Evolutionary conservation across 2,888 invertebrate species (phyloP).

Genomic region (Clostera curtula): DNA sequence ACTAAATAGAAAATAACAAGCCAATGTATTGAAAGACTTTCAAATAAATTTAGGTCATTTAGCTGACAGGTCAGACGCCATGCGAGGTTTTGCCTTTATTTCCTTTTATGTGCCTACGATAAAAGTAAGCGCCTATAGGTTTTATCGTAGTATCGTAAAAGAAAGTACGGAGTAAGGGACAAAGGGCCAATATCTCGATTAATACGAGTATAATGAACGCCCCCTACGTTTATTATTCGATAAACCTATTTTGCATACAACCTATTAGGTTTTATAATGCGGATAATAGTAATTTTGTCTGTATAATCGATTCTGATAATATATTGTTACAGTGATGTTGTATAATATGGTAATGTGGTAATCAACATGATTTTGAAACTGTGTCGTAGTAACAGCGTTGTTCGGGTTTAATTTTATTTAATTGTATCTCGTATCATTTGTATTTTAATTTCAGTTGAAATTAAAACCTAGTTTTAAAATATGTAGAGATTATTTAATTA

Average conservation of each 20-base stretch:
- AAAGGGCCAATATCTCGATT: conserved; percentile 35
- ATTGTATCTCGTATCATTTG: no score
- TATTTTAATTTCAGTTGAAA: no score
- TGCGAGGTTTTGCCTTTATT: conserved; percentile 30
- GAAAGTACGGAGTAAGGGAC: conserved; percentile 35
- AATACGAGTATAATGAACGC: conserved; percentile 33
- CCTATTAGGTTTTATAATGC: not conserved
- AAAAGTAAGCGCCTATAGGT: conserved; percentile 29
- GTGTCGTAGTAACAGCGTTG: no score
- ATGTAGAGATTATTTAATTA: no score
- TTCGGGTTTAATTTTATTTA: no score
- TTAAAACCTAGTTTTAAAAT: no score
- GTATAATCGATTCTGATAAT: not conserved
- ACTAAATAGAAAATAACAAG: conserved; percentile 2
- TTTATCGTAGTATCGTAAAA: conserved; percentile 40
- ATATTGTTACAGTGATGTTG: no score
- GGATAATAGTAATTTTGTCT: no score
- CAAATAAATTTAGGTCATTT: conserved; percentile 24
- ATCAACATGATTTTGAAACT: no score
- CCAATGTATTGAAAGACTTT: conserved; percentile 6
- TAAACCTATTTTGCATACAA: conserved; percentile 21
- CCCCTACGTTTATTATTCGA: conserved; percentile 26
- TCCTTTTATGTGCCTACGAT: conserved; percentile 35
- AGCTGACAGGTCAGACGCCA: conserved; percentile 29
- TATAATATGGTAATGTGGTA: no score